phyloP scores from a whole-genome alignment of 2,797 vertebrate genomes.

The Catharus ustulatus region DNA sequence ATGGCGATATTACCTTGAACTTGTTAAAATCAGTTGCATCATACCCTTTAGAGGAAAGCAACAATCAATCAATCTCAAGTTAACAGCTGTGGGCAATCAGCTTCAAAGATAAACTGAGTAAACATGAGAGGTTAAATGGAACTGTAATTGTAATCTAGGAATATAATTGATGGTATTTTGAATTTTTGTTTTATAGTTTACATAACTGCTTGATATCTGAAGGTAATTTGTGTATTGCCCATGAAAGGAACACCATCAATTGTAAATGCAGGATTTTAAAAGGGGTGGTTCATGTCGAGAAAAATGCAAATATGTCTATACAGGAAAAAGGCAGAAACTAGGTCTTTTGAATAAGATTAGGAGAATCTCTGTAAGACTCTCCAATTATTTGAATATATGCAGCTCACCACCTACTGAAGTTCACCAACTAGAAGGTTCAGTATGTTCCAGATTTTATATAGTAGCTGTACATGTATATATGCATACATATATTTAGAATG shows the following conservation, averaged over 20 bases:
- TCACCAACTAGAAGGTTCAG: slow-evolving; percentile 31
- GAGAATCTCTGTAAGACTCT: neutral
- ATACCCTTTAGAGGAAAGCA: slow-evolving; percentile 59
- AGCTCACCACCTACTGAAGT: neutral
- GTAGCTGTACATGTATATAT: neutral
- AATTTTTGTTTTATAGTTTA: slow-evolving; percentile 22
- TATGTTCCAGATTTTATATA: neutral
- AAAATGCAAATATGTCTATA: neutral
- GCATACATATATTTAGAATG: neutral
- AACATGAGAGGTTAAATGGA: slow-evolving; percentile 53
- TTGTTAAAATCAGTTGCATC: neutral
- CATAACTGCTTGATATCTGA: slow-evolving; percentile 27
- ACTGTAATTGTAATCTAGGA: neutral
- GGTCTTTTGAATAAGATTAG: neutral
- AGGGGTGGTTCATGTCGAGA: slow-evolving; percentile 14
- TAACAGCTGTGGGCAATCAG: slow-evolving; percentile 34
- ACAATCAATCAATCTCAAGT: slow-evolving; percentile 33
- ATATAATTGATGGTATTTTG: slow-evolving; percentile 4
- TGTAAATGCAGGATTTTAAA: slow-evolving; percentile 62
- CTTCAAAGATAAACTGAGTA: slow-evolving; percentile 49
- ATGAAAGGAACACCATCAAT: slow-evolving; percentile 41
- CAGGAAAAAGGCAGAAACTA: neutral
- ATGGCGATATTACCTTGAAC: slow-evolving; percentile 20
- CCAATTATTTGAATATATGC: neutral
- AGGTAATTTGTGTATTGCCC: slow-evolving; percentile 7